Conservation (phyloP, 2,113 vertebrate species). For the Heterochromis multidens region DNA sequence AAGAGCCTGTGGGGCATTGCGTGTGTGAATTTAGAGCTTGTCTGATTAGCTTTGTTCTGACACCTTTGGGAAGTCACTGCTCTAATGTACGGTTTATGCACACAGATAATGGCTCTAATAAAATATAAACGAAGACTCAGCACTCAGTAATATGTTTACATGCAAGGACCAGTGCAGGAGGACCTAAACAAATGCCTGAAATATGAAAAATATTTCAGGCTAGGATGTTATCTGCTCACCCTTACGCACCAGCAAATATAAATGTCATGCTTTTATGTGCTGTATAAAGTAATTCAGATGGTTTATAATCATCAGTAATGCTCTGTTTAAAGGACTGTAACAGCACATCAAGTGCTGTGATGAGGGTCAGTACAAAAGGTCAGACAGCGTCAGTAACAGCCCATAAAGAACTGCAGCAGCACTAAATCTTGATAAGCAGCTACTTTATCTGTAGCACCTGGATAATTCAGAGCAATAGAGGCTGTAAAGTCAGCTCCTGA, state of each 20-base stretch:
- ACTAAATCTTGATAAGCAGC: conserved; percentile 38
- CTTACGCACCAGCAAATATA: neutral
- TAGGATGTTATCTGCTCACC: neutral
- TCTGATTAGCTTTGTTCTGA: neutral
- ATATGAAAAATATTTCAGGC: neutral
- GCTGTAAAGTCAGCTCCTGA: conserved; percentile 22
- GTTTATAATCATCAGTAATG: conserved; percentile 29
- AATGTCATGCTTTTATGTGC: neutral
- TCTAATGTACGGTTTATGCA: neutral
- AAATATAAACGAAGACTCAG: neutral
- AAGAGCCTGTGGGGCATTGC: neutral
- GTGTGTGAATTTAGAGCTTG: neutral
- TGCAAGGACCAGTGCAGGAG: neutral
- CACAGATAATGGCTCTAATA: neutral
- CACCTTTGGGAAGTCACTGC: neutral
- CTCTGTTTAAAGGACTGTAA: neutral
- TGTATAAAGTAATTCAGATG: conserved; percentile 8
- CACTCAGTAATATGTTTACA: neutral
- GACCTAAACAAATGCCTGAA: neutral
- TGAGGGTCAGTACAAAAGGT: conserved; percentile 36
- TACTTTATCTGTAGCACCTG: neutral
- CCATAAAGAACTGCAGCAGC: conserved; percentile 9
- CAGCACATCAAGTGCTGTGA: neutral
- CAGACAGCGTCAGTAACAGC: neutral
- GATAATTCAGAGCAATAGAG: neutral